Evolutionary conservation across 2,113 vertebrate species (phyloP), one percentile per base, ranked within the genome.

Genomic region (Oriolus oriolus): DNA sequence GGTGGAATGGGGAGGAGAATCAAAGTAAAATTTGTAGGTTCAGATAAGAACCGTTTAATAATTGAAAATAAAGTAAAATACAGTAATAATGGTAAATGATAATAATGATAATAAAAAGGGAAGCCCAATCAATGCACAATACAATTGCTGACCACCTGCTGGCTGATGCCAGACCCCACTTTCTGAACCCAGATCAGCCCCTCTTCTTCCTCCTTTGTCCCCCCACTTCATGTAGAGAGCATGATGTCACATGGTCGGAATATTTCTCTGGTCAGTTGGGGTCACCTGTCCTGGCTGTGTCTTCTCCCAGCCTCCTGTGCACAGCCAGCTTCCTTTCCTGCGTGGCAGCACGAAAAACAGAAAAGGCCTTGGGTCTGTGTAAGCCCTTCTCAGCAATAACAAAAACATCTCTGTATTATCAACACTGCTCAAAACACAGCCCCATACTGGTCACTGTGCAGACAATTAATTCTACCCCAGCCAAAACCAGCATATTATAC

Each of bases 261-360:
- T 69, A 61, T 60, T 33, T 13, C 54, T 69, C 8, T 45, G 27
- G 27, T 52, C 45, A 53, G 12, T 39, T 69, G 19, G 84, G 28
- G 33, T 45, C 64, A 78, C 47, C 23, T 69, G 47, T 24, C 54
- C 37, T 15, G 33, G 15, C 33, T 69, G 47, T 0, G 0, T 28
- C 27, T 45, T 18, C 16, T 37, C 54, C 33, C 33, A 45, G 0
- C 1, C 15, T 77, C 27, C 11, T 0, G 0, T 37, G 27, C 27
- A 27, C 6, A 31, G 14, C 12, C 33, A 33, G 2, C 2, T 33
- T 44, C 45, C 37, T 60, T 33, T 33, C 33, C 63, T 33, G 33
- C 0, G 1, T 16, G 33, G 10, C 45, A 52, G 6, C 8, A 37
- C 0, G 1, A 52, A 56, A 45, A 69, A 19, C 54, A 87, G 54